These are phyloP conservation scores for Dolichotis patagonum DNA, from an alignment of 2,113 vertebrate genomes.

Conservation along the genomic window DNA sequence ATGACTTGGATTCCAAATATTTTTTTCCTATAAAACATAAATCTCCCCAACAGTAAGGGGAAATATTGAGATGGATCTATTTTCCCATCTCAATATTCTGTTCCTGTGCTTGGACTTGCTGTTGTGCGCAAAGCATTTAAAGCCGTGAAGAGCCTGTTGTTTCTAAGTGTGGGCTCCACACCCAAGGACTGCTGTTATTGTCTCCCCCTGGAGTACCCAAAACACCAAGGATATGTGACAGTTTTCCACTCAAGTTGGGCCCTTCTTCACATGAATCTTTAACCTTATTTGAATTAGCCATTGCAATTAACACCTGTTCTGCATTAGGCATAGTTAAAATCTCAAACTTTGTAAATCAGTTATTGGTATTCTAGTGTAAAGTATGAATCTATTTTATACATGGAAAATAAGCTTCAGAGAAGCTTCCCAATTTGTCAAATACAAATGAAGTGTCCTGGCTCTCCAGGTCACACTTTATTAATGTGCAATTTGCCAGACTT, in stretches of 20 bases:
- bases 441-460: neutral
- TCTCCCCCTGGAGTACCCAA: neutral
- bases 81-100: neutral
- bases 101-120: neutral
- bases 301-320: neutral
- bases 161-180: neutral
- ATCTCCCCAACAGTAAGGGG: neutral
- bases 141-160: neutral
- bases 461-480: neutral
- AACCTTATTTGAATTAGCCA: neutral
- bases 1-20: neutral
- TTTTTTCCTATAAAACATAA: neutral
- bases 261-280: neutral
- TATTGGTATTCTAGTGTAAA: neutral
- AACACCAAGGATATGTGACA: neutral
- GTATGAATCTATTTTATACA: neutral
- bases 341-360: neutral
- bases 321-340: neutral
- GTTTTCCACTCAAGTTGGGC: neutral
- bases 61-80: neutral
- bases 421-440: neutral
- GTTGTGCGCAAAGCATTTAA: neutral
- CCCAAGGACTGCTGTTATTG: neutral
- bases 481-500: neutral
- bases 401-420: neutral